A percentile compares a stretch with the other conserved stretches of the same genome.
phyloP scores from a whole-genome alignment of 2,113 vertebrate species.

The Myiopsitta monachus region DNA sequence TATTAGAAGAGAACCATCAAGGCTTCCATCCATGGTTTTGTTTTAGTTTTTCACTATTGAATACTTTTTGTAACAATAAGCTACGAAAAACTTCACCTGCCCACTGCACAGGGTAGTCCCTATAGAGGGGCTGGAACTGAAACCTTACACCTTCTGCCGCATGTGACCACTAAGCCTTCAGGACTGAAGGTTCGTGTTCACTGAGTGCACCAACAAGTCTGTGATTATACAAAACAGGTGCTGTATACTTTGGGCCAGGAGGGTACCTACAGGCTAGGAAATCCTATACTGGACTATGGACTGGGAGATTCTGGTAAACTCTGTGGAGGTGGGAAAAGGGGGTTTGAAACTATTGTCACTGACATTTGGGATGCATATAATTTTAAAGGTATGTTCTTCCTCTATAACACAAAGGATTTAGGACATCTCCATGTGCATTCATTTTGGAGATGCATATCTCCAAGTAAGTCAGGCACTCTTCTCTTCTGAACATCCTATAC shows the following conservation, averaged over 20 bases:
- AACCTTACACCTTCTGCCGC: neutral
- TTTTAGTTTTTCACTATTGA: neutral
- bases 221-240: neutral
- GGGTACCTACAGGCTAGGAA: neutral
- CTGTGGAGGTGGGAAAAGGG: neutral
- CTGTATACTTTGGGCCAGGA: neutral
- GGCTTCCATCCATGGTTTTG: neutral
- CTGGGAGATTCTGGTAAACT: neutral
- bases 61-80: neutral
- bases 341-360: neutral
- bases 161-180: neutral
- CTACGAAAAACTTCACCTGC: neutral
- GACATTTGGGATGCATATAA: neutral
- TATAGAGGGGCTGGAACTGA: neutral
- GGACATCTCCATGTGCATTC: neutral
- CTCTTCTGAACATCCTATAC: neutral
- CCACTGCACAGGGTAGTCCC: neutral
- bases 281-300: neutral
- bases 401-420: neutral
- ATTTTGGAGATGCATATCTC: neutral
- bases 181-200: neutral
- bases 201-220: neutral
- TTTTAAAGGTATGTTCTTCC: neutral
- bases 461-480: neutral
- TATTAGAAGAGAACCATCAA: neutral